Percentiles rank a stretch among this genome's conserved stretches.
phyloP scores from a whole-genome alignment of 2,888 invertebrate species.

The Conistra vaccinii region DNA sequence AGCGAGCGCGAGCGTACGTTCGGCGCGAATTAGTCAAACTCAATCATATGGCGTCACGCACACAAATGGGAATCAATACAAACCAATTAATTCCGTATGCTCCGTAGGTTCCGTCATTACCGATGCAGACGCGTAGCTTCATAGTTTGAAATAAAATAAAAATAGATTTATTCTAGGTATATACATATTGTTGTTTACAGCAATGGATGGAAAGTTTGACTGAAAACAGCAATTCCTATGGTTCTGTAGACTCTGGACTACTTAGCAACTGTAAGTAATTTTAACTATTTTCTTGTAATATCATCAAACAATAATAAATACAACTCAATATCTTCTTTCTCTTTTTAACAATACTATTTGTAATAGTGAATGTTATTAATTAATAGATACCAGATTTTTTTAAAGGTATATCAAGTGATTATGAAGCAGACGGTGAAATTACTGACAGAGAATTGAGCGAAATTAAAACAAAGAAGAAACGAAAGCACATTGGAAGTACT shows the following conservation, averaged over 20 bases:
- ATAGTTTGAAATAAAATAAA: slow-evolving; percentile 25
- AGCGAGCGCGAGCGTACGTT: not conserved
- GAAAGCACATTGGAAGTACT: slow-evolving; percentile 49
- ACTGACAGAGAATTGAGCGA: slow-evolving; percentile 48
- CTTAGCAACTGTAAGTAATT: slow-evolving; percentile 63
- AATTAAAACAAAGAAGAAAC: slow-evolving; percentile 61
- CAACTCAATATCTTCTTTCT: slow-evolving; percentile 21
- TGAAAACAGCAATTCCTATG: slow-evolving; percentile 79
- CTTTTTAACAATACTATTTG: slow-evolving; percentile 33
- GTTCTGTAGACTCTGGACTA: slow-evolving; percentile 72
- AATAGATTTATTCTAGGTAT: slow-evolving; percentile 29
- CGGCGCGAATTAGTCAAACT: not conserved
- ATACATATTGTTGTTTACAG: slow-evolving; percentile 75
- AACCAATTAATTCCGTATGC: not conserved
- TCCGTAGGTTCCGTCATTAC: not conserved
- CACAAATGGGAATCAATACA: not conserved
- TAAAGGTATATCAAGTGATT: slow-evolving; percentile 71
- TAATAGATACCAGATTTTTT: too few species aligned
- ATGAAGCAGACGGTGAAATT: slow-evolving; percentile 70
- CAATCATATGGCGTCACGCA: not conserved
- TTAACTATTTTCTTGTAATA: slow-evolving; percentile 29
- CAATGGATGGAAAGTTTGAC: slow-evolving; percentile 83
- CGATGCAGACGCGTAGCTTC: not conserved
- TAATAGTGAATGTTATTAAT: slow-evolving; percentile 18
- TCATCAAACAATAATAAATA: slow-evolving; percentile 49